phyloP scores from a whole-genome alignment of 2,113 vertebrate species.

The Silurus meridionalis region DNA sequence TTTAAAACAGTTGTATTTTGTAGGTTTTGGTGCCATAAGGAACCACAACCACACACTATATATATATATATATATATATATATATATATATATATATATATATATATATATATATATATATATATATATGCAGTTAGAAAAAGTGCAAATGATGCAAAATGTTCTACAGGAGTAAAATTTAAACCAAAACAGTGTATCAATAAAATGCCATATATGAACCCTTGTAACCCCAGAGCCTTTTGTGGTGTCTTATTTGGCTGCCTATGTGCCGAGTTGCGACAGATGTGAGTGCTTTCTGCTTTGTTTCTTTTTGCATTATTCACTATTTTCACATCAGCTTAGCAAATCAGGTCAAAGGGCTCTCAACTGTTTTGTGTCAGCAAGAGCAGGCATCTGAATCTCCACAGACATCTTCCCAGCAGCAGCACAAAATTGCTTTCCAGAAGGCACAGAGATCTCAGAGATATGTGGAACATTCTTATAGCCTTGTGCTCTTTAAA shows the following conservation, averaged over 20 bases:
- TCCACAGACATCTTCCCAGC: conserved; percentile 18
- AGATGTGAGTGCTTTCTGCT: conserved; percentile 24
- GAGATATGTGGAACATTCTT: not conserved
- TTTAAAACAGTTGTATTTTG: not conserved
- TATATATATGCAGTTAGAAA: not conserved
- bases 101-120: not conserved
- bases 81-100: too few species aligned
- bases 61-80: not conserved
- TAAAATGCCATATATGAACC: conserved; percentile 22
- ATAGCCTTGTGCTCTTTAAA: conserved; percentile 3
- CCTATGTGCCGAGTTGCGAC: conserved; percentile 28
- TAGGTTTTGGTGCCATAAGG: not conserved
- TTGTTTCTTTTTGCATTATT: conserved; percentile 27
- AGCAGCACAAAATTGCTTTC: not conserved
- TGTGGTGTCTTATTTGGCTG: conserved; percentile 16
- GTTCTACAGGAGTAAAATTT: not conserved
- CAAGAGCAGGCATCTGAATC: conserved; percentile 33
- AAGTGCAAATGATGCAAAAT: not conserved
- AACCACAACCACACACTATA: not conserved
- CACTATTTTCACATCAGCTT: conserved; percentile 41
- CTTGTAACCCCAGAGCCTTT: conserved; percentile 31
- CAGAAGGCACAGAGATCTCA: not conserved
- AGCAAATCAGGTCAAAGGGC: conserved; percentile 46
- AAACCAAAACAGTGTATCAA: not conserved
- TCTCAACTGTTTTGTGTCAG: conserved; percentile 44